These are phyloP conservation scores for Chamaetylas fuelleborni DNA, from an alignment of 2,113 vertebrate genomes.

Conservation along the genomic window DNA sequence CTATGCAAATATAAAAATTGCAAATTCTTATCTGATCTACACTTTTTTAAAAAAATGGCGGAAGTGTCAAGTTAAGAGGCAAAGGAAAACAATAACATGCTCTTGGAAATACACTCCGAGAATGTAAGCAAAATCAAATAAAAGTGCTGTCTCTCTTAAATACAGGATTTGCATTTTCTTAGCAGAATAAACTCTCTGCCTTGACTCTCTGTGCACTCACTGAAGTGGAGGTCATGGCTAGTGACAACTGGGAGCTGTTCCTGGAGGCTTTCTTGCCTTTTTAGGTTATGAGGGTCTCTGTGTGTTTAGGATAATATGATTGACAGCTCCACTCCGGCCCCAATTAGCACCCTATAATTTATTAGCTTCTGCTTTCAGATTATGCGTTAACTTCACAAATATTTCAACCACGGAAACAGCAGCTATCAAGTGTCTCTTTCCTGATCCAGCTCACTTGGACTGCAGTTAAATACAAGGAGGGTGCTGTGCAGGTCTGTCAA, in stretches of 20 bases:
- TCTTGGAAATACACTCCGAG: background rate
- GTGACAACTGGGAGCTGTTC: conserved; percentile 79
- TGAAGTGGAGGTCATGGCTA: conserved; percentile 73
- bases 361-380: conserved; percentile 88
- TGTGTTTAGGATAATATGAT: conserved; percentile 80
- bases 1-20: background rate
- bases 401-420: conserved; percentile 83
- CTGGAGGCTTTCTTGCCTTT: conserved; percentile 80
- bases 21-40: background rate
- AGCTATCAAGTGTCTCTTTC: conserved; percentile 81
- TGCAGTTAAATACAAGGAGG: conserved; percentile 70
- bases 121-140: background rate
- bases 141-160: background rate
- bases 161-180: conserved; percentile 34
- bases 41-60: background rate
- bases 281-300: conserved; percentile 84
- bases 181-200: conserved; percentile 25
- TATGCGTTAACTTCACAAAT: conserved; percentile 89
- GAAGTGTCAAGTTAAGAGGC: background rate
- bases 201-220: conserved; percentile 39
- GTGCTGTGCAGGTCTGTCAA: conserved; percentile 72
- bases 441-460: conserved; percentile 71
- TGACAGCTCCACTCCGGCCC: conserved; percentile 79
- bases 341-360: conserved; percentile 89
- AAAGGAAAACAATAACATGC: background rate